These are phyloP conservation scores for Platycheirus rosarum DNA, from an alignment of 2,888 invertebrate genomes.

Conservation along the genomic window DNA sequence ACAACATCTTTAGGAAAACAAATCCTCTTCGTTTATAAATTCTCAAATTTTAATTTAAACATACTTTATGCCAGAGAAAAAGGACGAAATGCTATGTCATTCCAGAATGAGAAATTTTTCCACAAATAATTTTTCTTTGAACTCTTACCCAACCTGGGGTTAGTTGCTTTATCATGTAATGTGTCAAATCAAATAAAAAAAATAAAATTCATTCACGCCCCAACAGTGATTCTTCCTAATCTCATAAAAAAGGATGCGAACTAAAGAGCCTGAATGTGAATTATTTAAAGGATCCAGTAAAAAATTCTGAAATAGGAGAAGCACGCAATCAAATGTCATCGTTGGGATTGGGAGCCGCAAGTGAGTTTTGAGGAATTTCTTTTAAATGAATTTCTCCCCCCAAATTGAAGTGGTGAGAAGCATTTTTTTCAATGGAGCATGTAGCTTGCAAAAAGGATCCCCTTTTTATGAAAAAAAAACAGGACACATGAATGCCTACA, in stretches of 20 bases:
- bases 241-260: not conserved
- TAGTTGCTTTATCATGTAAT: conserved; percentile 7
- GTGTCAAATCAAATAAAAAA: not conserved
- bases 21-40: no score
- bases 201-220: conserved; percentile 6
- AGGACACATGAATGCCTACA: not conserved
- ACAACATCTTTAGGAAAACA: no score
- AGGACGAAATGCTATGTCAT: not conserved
- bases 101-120: not conserved
- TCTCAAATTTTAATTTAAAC: conserved; percentile 1
- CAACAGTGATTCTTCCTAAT: conserved; percentile 13
- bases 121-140: conserved; percentile 8
- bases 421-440: not conserved
- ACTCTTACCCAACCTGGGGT: not conserved
- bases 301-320: not conserved
- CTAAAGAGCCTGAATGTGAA: not conserved
- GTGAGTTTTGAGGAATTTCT: not conserved
- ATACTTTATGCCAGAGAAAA: not conserved
- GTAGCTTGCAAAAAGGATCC: not conserved
- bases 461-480: not conserved
- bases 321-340: not conserved
- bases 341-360: not conserved
- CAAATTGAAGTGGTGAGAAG: not conserved
- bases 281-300: not conserved
- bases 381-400: not conserved